A percentile compares a stretch with the other conserved stretches of the same genome.
phyloP scores from a whole-genome alignment of 2,113 vertebrate species.

The Gobiocypris rarus region DNA sequence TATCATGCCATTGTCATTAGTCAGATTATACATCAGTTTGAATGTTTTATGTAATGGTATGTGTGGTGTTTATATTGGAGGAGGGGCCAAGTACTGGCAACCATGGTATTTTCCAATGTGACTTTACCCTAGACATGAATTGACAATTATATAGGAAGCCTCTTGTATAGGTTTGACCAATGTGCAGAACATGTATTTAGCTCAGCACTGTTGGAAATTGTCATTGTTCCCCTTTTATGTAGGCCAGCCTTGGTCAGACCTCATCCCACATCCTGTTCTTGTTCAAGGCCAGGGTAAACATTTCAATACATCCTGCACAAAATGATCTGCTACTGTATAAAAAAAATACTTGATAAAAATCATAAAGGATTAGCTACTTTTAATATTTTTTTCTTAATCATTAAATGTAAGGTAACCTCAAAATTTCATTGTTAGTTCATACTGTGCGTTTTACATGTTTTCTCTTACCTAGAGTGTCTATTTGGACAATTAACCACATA shows the following conservation, averaged over 20 bases:
- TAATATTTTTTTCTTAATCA: neutral
- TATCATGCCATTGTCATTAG: neutral
- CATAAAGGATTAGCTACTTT: neutral
- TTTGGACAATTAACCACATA: neutral
- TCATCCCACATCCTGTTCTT: conserved; percentile 8
- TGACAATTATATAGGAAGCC: neutral
- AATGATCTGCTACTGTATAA: neutral
- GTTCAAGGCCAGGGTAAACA: neutral
- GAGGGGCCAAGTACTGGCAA: neutral
- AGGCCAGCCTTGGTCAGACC: neutral
- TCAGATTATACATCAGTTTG: neutral
- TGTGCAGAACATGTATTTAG: neutral
- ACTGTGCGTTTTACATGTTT: neutral
- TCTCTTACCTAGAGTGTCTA: neutral
- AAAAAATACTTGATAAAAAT: neutral
- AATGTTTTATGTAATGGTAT: neutral
- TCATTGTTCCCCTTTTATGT: neutral
- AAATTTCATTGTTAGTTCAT: neutral
- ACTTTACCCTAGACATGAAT: neutral
- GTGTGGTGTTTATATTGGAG: neutral
- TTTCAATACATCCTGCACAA: neutral
- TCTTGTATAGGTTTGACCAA: neutral
- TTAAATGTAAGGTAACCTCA: neutral
- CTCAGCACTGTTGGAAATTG: neutral
- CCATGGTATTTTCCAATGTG: neutral